Conservation (phyloP, 1,140 invertebrate species). For the Achatina immaculata region DNA sequence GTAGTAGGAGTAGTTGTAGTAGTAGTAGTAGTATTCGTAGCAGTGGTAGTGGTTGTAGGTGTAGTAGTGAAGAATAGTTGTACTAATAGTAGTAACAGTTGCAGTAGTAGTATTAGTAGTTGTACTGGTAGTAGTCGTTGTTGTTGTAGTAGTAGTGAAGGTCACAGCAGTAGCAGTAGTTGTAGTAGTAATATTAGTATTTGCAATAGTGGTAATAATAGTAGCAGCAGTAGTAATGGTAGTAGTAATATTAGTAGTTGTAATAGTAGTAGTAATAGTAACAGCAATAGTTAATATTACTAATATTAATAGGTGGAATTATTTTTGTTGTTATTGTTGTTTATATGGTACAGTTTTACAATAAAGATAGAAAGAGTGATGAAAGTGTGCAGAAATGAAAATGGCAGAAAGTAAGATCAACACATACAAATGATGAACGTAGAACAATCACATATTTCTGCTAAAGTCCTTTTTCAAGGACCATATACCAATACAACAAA, state of each 20-base stretch:
- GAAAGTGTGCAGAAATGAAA: no score
- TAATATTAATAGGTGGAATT: background rate
- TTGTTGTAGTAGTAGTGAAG: background rate
- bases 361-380: no score
- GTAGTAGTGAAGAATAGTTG: background rate
- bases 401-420: no score
- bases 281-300: background rate
- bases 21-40: background rate
- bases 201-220: no score
- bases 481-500: no score
- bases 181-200: background rate
- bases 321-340: no score
- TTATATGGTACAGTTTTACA: no score
- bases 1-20: slow-evolving; percentile 14
- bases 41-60: no score
- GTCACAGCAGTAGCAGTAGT: background rate
- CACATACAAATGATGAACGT: no score
- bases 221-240: background rate
- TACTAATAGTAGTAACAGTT: background rate
- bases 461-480: no score
- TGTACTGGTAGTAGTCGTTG: background rate
- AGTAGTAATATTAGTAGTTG: background rate
- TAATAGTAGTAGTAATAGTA: slow-evolving; percentile 15
- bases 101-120: background rate
- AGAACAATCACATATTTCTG: no score